Evolutionary conservation across 2,797 vertebrate species (phyloP).

Genomic region (Sebastes itinus): DNA sequence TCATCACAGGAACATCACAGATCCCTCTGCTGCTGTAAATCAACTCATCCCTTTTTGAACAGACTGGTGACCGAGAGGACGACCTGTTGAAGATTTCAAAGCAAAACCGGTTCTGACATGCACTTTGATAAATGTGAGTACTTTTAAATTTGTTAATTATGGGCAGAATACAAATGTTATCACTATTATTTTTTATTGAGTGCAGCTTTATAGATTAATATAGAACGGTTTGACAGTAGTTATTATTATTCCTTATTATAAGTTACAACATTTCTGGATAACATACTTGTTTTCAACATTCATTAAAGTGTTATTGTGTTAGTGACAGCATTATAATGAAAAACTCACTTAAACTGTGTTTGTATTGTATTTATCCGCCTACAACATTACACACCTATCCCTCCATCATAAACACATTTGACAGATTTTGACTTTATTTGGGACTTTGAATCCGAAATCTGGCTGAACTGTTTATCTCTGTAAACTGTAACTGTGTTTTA

Average conservation of each 20-base stretch:
- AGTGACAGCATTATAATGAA: not conserved
- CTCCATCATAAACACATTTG: not conserved
- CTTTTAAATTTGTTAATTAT: constrained; percentile 3
- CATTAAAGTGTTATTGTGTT: not conserved
- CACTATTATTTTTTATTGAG: not conserved
- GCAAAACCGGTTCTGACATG: constrained; percentile 83
- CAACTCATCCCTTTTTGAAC: not conserved
- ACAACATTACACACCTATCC: not conserved
- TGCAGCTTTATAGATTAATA: not conserved
- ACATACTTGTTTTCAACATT: not conserved
- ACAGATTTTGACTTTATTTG: not conserved
- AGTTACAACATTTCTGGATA: not conserved
- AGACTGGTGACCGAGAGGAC: constrained; percentile 39
- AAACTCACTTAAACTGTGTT: not conserved
- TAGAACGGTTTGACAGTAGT: not conserved
- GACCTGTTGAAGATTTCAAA: constrained; percentile 60
- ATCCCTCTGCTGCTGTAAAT: constrained; percentile 7
- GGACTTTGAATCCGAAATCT: not conserved
- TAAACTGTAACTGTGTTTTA: not conserved
- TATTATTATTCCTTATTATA: not conserved
- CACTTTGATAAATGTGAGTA: constrained; percentile 87
- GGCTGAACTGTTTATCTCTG: not conserved
- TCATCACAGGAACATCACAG: constrained; percentile 2
- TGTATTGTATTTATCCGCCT: not conserved
- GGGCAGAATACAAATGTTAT: not conserved